Evolutionary conservation across 2,888 invertebrate genomes (phyloP), one percentile per base, ranked within the genome.

Genomic region (Eristalinus sepulchralis): DNA sequence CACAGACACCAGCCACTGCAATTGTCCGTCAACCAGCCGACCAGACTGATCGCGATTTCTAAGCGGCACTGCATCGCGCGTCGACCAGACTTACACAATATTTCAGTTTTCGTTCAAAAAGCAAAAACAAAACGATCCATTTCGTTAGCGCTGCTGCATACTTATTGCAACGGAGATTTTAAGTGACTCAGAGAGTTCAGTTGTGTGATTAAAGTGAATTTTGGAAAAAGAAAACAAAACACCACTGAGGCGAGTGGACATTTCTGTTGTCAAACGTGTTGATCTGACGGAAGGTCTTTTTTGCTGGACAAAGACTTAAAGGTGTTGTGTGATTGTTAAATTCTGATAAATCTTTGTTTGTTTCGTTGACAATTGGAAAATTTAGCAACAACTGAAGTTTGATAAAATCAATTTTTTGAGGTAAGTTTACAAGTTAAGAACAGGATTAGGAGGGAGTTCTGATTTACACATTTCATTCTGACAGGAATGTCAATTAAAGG

Each of bases 1-100:
- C 77, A 77, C 63, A 34, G 68, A 67, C 53, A 68, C 22, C 62
- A 33, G 36, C 85, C 39, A 78, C 59, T 82, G 85, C 85, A 85
- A 85, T 85, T 78, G 85, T 77, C 63, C 85, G 82, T 70, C 85
- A 85, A 68, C 85, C 85, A 78, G 67, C 72, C 73, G 82, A 34
- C 72, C 60, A 72, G 68, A 73, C 85, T 85, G 85, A 85, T 70
- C 77, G 85, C 64, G 82, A 77, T 76, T 75, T 63, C 17, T 33
- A 13, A 80, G 34, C 47, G 55, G 53, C 62, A 83, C 36, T 72
- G 76, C 81, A 77, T 71, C 53, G 60, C 66, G 71, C 55, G 76
- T 33, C 78, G 63, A 55, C 31, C 17, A 34, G 20, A 68, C 31
- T 66, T 64, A 24, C 47, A 27, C 68, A 11, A 57, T n/a, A n/a